Evolutionary conservation across 2,797 vertebrate genomes (phyloP).

Genomic region (Telmatherina bonti): DNA sequence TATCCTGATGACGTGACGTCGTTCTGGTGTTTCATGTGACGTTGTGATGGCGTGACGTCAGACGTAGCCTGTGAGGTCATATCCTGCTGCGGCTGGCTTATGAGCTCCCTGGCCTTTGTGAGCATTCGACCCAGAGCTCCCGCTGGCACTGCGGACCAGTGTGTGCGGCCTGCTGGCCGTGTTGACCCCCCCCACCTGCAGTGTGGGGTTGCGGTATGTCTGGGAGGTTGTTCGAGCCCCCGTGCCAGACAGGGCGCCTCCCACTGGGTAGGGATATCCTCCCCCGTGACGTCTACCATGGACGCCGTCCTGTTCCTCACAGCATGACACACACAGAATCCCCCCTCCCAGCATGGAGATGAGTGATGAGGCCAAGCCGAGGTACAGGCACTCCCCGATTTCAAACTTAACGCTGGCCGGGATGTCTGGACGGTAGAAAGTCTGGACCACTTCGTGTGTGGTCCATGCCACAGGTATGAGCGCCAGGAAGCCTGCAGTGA

Average conservation of each 20-base stretch:
- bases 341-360: conserved; percentile 88
- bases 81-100: conserved; percentile 74
- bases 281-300: conserved; percentile 55
- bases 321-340: conserved; percentile 90
- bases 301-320: conserved; percentile 50
- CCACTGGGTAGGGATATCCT: conserved; percentile 78
- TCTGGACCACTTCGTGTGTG: conserved; percentile 91
- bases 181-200: conserved; percentile 56
- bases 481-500: conserved; percentile 87
- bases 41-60: conserved; percentile 55
- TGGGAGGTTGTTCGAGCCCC: conserved; percentile 58
- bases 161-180: conserved; percentile 58
- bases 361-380: conserved; percentile 90
- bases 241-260: conserved; percentile 34
- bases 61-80: conserved; percentile 86
- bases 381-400: conserved; percentile 92
- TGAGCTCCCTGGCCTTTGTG: conserved; percentile 40
- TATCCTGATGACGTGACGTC: not conserved
- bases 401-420: conserved; percentile 91
- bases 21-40: not conserved
- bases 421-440: conserved; percentile 87
- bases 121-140: conserved; percentile 53
- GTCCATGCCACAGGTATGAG: conserved; percentile 94
- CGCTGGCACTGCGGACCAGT: conserved; percentile 59
- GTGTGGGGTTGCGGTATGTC: conserved; percentile 75